phyloP scores from a whole-genome alignment of 1,140 invertebrate genomes.

The Nephotettix cincticeps region DNA sequence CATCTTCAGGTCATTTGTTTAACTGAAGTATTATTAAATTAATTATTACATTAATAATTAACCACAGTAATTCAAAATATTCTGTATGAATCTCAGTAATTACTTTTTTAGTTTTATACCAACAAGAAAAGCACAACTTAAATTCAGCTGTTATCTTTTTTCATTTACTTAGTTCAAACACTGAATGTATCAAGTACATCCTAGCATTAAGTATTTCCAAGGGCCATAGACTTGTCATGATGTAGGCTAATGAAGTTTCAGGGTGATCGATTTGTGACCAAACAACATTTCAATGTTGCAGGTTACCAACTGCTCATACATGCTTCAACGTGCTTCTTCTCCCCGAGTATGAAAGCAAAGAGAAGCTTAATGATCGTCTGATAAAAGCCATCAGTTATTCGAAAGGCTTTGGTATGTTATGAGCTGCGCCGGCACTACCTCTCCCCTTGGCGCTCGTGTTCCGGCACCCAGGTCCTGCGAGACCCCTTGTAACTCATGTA shows the following conservation, averaged over 20 bases:
- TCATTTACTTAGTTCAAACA: no score
- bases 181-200: no score
- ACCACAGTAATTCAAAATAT: no score
- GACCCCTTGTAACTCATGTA: not conserved
- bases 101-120: no score
- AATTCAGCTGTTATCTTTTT: no score
- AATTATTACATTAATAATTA: no score
- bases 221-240: no score
- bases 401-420: slow-evolving; percentile 84
- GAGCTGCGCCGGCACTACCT: slow-evolving; percentile 41
- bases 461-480: not conserved
- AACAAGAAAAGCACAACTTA: no score
- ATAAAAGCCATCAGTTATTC: slow-evolving; percentile 89
- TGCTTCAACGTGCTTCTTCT: slow-evolving; percentile 95
- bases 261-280: not conserved
- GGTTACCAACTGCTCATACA: slow-evolving; percentile 84
- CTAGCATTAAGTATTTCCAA: no score
- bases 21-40: no score
- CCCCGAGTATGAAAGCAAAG: slow-evolving; percentile 82
- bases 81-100: no score
- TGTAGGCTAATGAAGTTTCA: not conserved
- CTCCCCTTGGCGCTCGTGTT: not conserved
- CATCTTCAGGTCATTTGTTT: no score
- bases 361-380: slow-evolving; percentile 82
- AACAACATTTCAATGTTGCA: slow-evolving; percentile 41